These are phyloP conservation scores for Phthorimaea operculella DNA, from an alignment of 1,140 invertebrate genomes.

Conservation along the genomic window DNA sequence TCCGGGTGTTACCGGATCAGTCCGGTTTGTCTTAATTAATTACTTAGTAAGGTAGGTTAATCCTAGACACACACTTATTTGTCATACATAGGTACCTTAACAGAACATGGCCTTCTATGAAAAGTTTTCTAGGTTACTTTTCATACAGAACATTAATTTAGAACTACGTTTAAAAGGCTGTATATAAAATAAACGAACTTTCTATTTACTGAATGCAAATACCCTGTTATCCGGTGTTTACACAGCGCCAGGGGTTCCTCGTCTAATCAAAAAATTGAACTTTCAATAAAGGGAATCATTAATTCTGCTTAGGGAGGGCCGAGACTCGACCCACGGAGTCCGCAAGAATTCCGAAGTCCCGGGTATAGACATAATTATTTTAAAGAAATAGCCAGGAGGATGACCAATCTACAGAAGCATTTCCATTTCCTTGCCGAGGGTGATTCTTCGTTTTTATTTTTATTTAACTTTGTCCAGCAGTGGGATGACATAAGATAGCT, in stretches of 20 bases:
- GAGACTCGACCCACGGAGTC: constrained; percentile 61
- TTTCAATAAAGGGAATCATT: constrained; percentile 66
- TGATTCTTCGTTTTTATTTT: no score
- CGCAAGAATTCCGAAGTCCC: constrained; percentile 60
- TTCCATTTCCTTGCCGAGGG: no score
- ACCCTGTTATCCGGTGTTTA: constrained; percentile 63
- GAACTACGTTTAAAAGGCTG: not conserved
- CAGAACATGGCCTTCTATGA: not conserved
- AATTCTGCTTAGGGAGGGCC: constrained; percentile 62
- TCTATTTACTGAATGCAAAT: constrained; percentile 60
- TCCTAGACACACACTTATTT: no score
- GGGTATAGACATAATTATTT: constrained; percentile 52
- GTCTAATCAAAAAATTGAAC: constrained; percentile 64
- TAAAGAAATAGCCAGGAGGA: constrained; percentile 43
- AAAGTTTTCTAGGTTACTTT: not conserved
- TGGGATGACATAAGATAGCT: no score
- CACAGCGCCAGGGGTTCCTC: constrained; percentile 38
- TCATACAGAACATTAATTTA: not conserved
- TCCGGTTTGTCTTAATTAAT: no score
- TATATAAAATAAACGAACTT: constrained; percentile 31
- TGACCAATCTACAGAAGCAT: no score
- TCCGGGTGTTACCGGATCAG: no score
- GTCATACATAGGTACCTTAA: no score
- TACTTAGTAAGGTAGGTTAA: no score
- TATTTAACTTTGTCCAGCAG: no score